Evolutionary conservation across 2,113 vertebrate genomes (phyloP), one percentile per base, ranked within the genome.

Genomic region (Oryzias javanicus): DNA sequence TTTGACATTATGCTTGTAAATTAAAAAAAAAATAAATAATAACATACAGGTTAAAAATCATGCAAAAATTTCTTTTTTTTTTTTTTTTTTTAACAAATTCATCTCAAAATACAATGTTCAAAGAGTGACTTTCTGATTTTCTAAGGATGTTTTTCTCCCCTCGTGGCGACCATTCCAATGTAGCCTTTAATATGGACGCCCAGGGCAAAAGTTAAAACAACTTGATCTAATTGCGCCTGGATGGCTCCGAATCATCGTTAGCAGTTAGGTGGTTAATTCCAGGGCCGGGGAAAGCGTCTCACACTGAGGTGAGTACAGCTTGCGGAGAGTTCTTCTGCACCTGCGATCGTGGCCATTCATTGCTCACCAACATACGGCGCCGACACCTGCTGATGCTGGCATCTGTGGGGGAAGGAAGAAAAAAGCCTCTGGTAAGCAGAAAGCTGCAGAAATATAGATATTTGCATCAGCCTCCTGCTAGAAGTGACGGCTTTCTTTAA

Each of bases 361-460:
- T 56, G 74, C 69, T 72, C 64, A 68, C 54, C 47, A 52, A 24
- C 76, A 67, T 51, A 52, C 27, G 42, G 42, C 48, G 42, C 48
- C 57, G 62, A 76, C 73, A 83, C 82, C 78, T 74, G 78, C 56
- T 35, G n/a, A 53, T 7, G n/a, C 40, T 57, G 58, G 66, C 74
- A 78, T 68, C 64, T 80, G 69, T 44, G 60, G 22, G 10, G 42
- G 14, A 64, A 52, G n/a, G 10, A 25, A 16, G 64, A 52, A 19
- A 27, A 4, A n/a, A 60, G 20, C 52, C 44, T 50, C 64, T 73
- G 42, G 49, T 66, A 40, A 71, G 48, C 45, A 66, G 46, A 82
- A 55, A 48, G 35, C 55, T 53, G 51, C 46, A 41, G 60, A 45
- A 64, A 74, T 70, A 74, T 19, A 66, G 77, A 68, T 76, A 79